Evolutionary conservation across 30 jellyfish, hydroid and myxozoan genomes (phyloP).

Genomic region (Aurelia aurita): DNA sequence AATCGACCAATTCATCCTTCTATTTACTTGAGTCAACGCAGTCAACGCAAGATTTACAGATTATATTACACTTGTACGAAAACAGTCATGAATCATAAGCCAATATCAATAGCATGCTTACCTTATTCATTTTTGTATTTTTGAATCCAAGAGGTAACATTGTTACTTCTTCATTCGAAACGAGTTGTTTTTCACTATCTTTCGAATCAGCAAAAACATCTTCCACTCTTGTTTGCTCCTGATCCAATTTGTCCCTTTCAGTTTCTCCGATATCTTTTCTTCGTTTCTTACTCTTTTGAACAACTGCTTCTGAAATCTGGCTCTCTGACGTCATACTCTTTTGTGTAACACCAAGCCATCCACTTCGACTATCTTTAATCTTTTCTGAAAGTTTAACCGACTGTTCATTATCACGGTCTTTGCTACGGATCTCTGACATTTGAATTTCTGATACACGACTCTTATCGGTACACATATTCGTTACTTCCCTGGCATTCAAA

Average conservation of each 20-base stretch:
- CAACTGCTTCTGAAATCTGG: not conserved
- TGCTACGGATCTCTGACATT: not conserved
- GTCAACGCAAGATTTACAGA: too few relatives aligned
- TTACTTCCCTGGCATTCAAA: too few relatives aligned
- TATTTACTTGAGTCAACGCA: too few relatives aligned
- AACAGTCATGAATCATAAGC: not conserved
- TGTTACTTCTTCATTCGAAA: not conserved
- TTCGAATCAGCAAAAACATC: not conserved
- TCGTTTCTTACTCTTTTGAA: not conserved
- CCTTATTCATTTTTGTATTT: constrained; percentile 34
- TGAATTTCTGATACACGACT: constrained; percentile 43
- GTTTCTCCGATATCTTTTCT: not conserved
- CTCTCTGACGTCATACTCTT: not conserved
- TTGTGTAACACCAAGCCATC: constrained; percentile 13
- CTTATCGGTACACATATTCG: not conserved
- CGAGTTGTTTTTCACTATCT: not conserved
- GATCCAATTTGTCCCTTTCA: not conserved
- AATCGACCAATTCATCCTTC: too few relatives aligned
- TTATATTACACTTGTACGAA: too few relatives aligned
- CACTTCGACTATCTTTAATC: not conserved
- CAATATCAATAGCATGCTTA: not conserved
- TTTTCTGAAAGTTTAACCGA: not conserved
- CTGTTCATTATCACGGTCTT: not conserved
- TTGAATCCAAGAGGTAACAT: constrained; percentile 23
- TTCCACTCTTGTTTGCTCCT: not conserved